Base-by-base conservation (phyloP, 2,888 invertebrate genomes). In the Hypolimnas misippus region DNA sequence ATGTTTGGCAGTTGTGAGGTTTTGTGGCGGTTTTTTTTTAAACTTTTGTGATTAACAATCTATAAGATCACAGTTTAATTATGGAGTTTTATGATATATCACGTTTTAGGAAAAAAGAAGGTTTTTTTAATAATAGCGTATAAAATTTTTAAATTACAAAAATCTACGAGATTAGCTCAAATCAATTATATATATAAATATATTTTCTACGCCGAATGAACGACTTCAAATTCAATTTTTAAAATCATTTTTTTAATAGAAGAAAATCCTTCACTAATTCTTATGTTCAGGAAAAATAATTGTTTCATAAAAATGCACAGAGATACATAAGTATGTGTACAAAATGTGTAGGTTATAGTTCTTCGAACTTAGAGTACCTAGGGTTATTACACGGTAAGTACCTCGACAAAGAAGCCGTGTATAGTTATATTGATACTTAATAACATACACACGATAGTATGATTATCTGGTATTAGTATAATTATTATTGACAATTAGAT, bases 1-100 rank as follows among this genome's bases (percentile, higher is more conserved):
- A 68, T 72, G 76, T 82, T 79, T 77, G 74, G 68, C 64, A 56
- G 58, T 57, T 49, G 35, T 25, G 31, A 14, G 14, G 31, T 19
- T 19, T 19, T 46, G 19, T 21, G 40, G 38, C 29, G 29, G 38
- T 35, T 54, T 57, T 35, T 25, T 17, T 19, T 50, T 56, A 56
- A 56, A 53, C 14, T 63, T 14, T 19, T 19, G 12, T 35, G 5
- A 3, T 25, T 5, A 2, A 3, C 25, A 25, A 25, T n/a, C n/a
- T n/a, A n/a, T n/a, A n/a, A n/a, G n/a, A n/a, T n/a, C n/a, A n/a
- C n/a, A n/a, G n/a, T n/a, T n/a, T n/a, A n/a, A n/a, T n/a, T n/a
- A n/a, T 33, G 6, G 8, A 1, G 8, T 2, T 33, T 33, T 6
- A 33, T 33, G 33, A 7, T 33, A 6, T 33, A 7, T 33, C 33